Evolutionary conservation across 2,797 vertebrate genomes (phyloP).

Genomic region (Austrolebias charrua): DNA sequence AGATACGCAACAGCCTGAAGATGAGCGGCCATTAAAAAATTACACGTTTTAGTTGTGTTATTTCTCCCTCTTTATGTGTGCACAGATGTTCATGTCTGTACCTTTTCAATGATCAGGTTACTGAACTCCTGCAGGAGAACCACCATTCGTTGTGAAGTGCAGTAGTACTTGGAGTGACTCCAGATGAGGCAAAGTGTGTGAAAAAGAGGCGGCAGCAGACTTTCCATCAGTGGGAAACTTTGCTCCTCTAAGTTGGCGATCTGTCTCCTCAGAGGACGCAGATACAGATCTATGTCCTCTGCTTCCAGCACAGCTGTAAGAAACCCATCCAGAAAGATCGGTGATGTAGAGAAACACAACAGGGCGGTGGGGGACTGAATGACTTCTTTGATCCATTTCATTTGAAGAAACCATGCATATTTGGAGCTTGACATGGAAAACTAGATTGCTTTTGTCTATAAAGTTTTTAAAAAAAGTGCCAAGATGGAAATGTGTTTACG

Average conservation of each 20-base stretch:
- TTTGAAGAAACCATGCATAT: background rate
- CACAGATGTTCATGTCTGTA: slow-evolving; percentile 42
- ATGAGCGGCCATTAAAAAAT: slow-evolving; percentile 3
- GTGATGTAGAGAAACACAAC: slow-evolving; percentile 6
- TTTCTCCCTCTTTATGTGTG: background rate
- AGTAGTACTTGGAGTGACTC: slow-evolving; percentile 83
- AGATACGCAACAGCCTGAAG: slow-evolving; percentile 79
- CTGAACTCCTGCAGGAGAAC: slow-evolving; percentile 87
- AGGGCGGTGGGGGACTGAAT: background rate
- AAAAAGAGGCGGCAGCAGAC: slow-evolving; percentile 83
- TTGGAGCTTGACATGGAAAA: background rate
- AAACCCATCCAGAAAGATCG: slow-evolving; percentile 14
- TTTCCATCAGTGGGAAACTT: slow-evolving; percentile 76
- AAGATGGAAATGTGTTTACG: background rate
- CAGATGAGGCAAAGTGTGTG: slow-evolving; percentile 90
- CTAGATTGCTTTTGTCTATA: background rate
- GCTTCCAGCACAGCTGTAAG: slow-evolving; percentile 76
- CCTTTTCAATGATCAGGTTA: slow-evolving; percentile 89
- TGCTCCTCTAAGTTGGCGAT: slow-evolving; percentile 78
- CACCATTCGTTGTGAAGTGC: slow-evolving; percentile 80
- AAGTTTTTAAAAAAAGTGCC: too few species aligned
- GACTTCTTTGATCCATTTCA: background rate
- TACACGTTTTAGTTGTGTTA: too few species aligned
- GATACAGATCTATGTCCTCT: slow-evolving; percentile 76
- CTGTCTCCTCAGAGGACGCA: slow-evolving; percentile 75